Evolutionary conservation across 2,888 invertebrate genomes (phyloP).

Genomic region (Platycheirus albimanus): DNA sequence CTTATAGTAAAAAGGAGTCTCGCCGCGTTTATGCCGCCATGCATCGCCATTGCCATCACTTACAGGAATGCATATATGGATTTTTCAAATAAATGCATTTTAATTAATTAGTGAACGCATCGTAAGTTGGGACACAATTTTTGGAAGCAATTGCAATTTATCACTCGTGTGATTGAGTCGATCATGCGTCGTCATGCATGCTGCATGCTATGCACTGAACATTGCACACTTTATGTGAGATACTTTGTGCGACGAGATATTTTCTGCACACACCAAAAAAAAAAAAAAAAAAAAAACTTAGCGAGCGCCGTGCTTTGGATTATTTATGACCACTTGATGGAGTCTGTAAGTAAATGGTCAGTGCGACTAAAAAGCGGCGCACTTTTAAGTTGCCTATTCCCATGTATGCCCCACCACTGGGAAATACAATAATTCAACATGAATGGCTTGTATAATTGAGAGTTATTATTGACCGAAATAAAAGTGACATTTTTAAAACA

Average conservation of each 20-base stretch:
- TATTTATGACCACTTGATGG: constrained; percentile 71
- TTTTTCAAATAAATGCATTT: constrained; percentile 74
- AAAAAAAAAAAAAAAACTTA: constrained; percentile 19
- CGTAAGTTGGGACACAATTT: constrained; percentile 71
- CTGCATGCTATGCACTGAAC: constrained; percentile 6
- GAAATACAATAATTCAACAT: constrained; percentile 46
- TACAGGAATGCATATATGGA: constrained; percentile 57
- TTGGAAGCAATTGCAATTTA: constrained; percentile 72
- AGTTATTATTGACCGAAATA: constrained; percentile 52
- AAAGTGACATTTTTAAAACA: constrained; percentile 37
- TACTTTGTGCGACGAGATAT: constrained; percentile 31
- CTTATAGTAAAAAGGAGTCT: constrained; percentile 6
- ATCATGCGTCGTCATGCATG: constrained; percentile 62
- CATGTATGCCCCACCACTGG: constrained; percentile 14
- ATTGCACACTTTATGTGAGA: constrained; percentile 34
- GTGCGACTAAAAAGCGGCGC: constrained; percentile 51
- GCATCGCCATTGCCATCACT: constrained; percentile 49
- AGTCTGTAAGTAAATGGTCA: constrained; percentile 63
- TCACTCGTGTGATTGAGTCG: constrained; percentile 68
- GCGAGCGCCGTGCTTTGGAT: constrained; percentile 38
- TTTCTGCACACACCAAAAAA: constrained; percentile 7
- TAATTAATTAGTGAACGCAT: constrained; percentile 73
- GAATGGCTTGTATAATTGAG: constrained; percentile 20
- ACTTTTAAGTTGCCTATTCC: constrained; percentile 57
- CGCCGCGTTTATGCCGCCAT: constrained; percentile 50